Evolutionary conservation across 1,140 invertebrate genomes (phyloP).

Genomic region (Oppia nitens): DNA sequence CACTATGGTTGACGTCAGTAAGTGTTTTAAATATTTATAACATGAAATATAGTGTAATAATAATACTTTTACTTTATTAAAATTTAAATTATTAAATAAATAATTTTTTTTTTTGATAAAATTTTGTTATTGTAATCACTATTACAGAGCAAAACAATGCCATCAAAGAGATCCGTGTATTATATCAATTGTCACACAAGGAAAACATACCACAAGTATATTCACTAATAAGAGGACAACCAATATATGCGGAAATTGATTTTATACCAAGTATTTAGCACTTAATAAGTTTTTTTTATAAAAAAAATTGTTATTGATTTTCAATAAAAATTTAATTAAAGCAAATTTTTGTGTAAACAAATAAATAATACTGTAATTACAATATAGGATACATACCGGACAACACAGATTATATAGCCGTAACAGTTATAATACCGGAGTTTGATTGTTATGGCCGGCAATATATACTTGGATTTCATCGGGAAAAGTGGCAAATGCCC

Average conservation of each 20-base stretch:
- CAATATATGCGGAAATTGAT: constrained; percentile 8
- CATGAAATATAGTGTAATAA: too few species aligned
- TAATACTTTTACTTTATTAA: background rate
- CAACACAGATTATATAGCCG: background rate
- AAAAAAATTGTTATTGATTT: background rate
- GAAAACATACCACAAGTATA: background rate
- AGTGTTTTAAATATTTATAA: background rate
- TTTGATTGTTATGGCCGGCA: background rate
- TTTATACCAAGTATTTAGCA: constrained; percentile 9
- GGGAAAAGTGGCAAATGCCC: constrained; percentile 5
- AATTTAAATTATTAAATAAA: background rate
- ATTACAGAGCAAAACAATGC: constrained; percentile 8
- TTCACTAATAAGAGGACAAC: background rate
- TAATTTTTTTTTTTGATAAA: background rate
- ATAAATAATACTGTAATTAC: background rate
- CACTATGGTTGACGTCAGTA: background rate
- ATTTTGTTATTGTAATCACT: background rate
- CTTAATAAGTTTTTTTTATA: background rate
- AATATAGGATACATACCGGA: constrained; percentile 6
- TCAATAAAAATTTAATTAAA: too few species aligned
- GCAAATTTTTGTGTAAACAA: background rate
- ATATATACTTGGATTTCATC: constrained; percentile 8
- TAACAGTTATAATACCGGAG: constrained; percentile 5
- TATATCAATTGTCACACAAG: constrained; percentile 1
- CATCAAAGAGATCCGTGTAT: constrained; percentile 1